Evolutionary conservation across 2,888 invertebrate species (phyloP).

Genomic region (Aphodius sticticus): DNA sequence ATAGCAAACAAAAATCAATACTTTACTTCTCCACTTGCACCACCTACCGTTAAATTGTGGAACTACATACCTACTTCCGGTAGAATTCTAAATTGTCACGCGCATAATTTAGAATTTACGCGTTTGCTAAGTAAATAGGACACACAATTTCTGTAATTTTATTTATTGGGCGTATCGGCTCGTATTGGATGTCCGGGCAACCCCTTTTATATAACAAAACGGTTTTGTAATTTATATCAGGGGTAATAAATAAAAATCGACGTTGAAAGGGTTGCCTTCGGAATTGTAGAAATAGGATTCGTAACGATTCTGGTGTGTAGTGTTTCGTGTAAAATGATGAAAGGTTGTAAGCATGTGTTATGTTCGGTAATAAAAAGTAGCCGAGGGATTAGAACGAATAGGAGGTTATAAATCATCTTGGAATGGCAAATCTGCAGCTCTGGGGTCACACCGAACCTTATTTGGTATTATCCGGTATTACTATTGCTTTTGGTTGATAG

Average conservation of each 20-base stretch:
- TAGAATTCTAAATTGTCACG: neutral
- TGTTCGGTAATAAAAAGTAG: neutral
- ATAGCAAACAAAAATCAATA: conserved; percentile 16
- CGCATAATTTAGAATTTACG: neutral
- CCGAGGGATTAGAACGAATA: neutral
- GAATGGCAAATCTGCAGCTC: neutral
- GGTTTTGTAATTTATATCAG: conserved; percentile 16
- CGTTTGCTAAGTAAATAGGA: neutral
- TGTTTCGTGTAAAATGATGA: conserved; percentile 32
- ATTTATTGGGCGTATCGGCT: conserved; percentile 16
- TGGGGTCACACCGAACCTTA: neutral
- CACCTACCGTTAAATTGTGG: neutral
- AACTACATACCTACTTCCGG: neutral
- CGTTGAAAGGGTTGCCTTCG: conserved; percentile 39
- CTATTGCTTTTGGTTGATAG: too few species aligned
- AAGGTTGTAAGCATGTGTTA: neutral
- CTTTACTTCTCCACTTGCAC: neutral
- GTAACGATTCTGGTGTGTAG: conserved; percentile 39
- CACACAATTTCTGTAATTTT: conserved; percentile 8
- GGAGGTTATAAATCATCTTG: neutral
- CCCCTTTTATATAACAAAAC: conserved; percentile 15
- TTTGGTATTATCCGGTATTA: too few species aligned
- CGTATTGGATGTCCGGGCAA: neutral
- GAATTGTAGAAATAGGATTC: conserved; percentile 35
- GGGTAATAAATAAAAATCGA: conserved; percentile 43